A percentile compares a stretch with the other conserved stretches of the same genome.
phyloP scores from a whole-genome alignment of 2,888 invertebrate species.

The Harmothoe impar region DNA sequence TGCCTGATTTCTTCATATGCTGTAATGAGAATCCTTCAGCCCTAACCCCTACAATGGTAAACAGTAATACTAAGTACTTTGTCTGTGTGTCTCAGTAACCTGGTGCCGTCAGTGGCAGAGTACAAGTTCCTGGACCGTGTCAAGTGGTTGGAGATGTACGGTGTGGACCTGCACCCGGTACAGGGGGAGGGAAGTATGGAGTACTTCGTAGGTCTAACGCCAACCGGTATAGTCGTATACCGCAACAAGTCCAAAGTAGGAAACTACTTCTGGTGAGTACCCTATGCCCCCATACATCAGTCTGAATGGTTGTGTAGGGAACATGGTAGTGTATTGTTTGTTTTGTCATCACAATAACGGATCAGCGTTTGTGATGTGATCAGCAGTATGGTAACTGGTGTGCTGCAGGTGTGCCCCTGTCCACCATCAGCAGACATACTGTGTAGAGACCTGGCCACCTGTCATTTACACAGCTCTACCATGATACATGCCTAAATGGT shows the following conservation, averaged over 20 bases:
- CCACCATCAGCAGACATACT: too few relatives aligned
- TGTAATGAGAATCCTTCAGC: too few relatives aligned
- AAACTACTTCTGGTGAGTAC: constrained; percentile 95
- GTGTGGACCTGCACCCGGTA: constrained; percentile 97
- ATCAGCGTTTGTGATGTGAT: too few relatives aligned
- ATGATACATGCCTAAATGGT: too few relatives aligned
- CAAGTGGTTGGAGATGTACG: constrained; percentile 99
- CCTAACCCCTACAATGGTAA: too few relatives aligned
- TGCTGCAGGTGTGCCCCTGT: too few relatives aligned
- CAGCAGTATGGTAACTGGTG: too few relatives aligned
- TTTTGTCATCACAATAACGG: too few relatives aligned
- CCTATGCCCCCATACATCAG: background rate
- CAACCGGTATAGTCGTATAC: constrained; percentile 96
- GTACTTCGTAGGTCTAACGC: constrained; percentile 97
- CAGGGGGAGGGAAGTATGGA: constrained; percentile 95
- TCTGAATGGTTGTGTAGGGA: background rate
- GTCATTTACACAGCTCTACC: too few relatives aligned
- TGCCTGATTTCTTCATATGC: too few relatives aligned
- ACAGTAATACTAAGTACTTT: background rate
- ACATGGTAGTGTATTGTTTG: too few relatives aligned
- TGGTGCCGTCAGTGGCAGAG: constrained; percentile 95
- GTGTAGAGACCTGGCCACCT: too few relatives aligned
- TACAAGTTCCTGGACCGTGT: constrained; percentile 97
- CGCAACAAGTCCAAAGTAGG: constrained; percentile 98
- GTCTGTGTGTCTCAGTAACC: constrained; percentile 87